Conservation (phyloP, 2,797 vertebrate genomes). For the Clarias platycephalus region DNA sequence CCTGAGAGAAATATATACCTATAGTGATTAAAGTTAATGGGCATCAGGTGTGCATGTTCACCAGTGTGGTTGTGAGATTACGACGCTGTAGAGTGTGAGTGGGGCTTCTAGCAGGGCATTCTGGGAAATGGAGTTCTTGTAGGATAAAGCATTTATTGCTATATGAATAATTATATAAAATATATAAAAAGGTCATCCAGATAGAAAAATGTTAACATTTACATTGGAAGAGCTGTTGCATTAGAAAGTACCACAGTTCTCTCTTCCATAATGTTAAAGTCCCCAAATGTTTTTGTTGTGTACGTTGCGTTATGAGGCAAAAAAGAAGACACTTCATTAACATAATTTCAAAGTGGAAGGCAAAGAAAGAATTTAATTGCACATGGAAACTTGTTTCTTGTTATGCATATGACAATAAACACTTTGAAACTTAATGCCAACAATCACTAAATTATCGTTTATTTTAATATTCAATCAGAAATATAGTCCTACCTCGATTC, state of each 20-base stretch:
- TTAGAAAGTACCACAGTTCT: not conserved
- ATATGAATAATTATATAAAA: not conserved
- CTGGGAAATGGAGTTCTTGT: not conserved
- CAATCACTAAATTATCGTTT: not conserved
- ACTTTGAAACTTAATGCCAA: not conserved
- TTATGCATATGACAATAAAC: too few species aligned
- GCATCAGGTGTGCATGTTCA: not conserved
- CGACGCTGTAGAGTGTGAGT: not conserved
- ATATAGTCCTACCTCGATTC: not conserved
- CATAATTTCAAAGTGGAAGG: too few species aligned
- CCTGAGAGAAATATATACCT: not conserved
- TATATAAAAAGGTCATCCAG: not conserved
- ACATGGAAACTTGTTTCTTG: too few species aligned
- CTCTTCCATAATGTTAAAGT: not conserved
- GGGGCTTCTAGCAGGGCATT: not conserved
- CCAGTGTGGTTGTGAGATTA: not conserved
- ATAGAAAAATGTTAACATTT: not conserved
- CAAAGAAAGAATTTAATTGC: too few species aligned
- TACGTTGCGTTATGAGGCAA: not conserved
- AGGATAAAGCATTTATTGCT: not conserved
- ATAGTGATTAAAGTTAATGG: not conserved
- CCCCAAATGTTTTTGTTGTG: not conserved
- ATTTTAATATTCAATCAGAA: not conserved
- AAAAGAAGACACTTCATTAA: not conserved
- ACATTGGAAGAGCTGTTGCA: not conserved